Conservation (phyloP, 2,113 vertebrate genomes). For the Cochlearius cochlearius region DNA sequence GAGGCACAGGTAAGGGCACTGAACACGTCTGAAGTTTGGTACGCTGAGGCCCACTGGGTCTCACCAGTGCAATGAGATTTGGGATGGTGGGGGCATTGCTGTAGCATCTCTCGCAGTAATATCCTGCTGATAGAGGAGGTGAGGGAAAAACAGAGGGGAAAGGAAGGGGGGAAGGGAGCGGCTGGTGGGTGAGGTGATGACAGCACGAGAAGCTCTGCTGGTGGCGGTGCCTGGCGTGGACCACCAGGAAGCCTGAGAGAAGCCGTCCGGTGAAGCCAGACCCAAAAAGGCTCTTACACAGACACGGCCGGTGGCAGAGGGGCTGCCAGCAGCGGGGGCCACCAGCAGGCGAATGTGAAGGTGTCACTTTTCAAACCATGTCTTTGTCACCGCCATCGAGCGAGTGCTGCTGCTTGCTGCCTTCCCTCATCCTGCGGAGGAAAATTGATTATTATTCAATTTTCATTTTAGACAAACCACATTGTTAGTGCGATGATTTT, state of each 20-base stretch:
- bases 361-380: background rate
- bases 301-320: background rate
- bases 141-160: background rate
- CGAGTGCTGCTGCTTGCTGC: background rate
- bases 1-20: background rate
- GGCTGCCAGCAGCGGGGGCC: background rate
- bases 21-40: background rate
- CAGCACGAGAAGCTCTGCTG: background rate
- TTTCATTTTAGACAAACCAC: conserved; percentile 65
- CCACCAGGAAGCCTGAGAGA: background rate
- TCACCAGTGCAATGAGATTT: background rate
- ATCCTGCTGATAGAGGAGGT: background rate
- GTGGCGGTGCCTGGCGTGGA: background rate
- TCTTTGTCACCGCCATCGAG: background rate
- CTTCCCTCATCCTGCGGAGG: conserved; percentile 1
- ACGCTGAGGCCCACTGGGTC: background rate
- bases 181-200: background rate
- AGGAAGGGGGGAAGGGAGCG: background rate
- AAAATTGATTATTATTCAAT: conserved; percentile 61
- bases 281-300: background rate
- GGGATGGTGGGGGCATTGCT: background rate
- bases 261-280: rapidly evolving
- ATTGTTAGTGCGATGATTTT: conserved; percentile 61
- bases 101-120: background rate
- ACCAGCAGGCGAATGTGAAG: background rate